Evolutionary conservation across 1,140 invertebrate species (phyloP), one percentile per base, ranked within the genome.

Genomic region (Monochamus saltuarius): DNA sequence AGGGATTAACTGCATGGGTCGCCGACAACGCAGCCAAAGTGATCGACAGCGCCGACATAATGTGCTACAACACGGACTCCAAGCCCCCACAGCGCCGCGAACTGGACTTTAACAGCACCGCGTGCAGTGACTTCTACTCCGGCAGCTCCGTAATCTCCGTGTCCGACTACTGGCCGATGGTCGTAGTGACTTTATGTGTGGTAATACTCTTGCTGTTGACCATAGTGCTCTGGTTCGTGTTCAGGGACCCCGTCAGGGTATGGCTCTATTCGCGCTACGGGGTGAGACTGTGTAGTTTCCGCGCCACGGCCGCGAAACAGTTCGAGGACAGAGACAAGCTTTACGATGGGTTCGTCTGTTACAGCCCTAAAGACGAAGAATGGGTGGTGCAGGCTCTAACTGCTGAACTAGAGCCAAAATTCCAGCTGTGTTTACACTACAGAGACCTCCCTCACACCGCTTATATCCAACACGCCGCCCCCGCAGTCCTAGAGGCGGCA

Each of bases 261-360:
- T 95, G 92, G 91, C 81, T 93, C 3, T 94, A 92, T 71, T 88
- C 91, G 1, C 87, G 89, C 59, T 95, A 94, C 77, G 92, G 92
- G 2, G 83, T 94, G 0, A 82, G 91, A 16, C 83, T 94, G 34
- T 90, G 89, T 62, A 86, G 74, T 78, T 85, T 77, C 71, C 79
- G 67, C 70, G 79, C 61, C 59, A 79, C 56, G 4, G 76, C 72
- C 10, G 73, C 75, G 14, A 81, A 80, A 65, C 78, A 79, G 59
- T 85, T 83, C 69, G 88, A 89, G 72, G 89, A 92, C 63, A 84
- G 86, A 47, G 90, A 93, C 70, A 94, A 94, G 68, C 79, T 93
- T 9, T 97, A 94, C 77, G 95, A 97, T 73, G 93, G 91, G 37
- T 96, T 95, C 76, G 87, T 97, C 3, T 89, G 92, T 60, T 96